Evolutionary conservation across 2,797 vertebrate species (phyloP), one percentile per base, ranked within the genome.

Genomic region (Anguilla pacifica): DNA sequence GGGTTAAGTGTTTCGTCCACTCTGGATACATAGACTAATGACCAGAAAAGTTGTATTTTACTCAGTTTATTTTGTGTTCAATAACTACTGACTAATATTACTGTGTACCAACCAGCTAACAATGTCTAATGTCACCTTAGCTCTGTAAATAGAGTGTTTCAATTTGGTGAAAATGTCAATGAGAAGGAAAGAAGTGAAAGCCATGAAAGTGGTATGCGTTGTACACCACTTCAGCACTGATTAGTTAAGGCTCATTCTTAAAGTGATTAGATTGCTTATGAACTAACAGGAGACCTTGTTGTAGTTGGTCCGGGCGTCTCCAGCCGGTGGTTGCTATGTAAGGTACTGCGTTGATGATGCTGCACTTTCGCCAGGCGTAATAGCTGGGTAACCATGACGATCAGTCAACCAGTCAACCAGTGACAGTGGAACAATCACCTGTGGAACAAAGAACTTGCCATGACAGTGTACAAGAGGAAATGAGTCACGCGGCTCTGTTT

Each of bases 311-410:
- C 35, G n/a, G 31, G 28, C 6, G 28, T 72, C 2, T 72, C 70
- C 10, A 35, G 10, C 28, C 31, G 9, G 10, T 35, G 70, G 28
- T 72, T 72, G 28, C 70, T 11, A 72, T 72, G 70, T 72, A 35
- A 11, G 70, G 10, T 13, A n/a, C 25, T 70, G 7, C 7, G 25
- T 35, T 72, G 70, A 72, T 72, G 70, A 72, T 72, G 70, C 70
- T 67, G 61, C 61, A 67, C 61, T 6, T 67, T 67, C 25, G 9
- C 5, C 6, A 10, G 6, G 0, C 61, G 9, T 67, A 67, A n/a
- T 67, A 17, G 61, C 31, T 43, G 35, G 43, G 46, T 84, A 87
- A 84, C 49, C 61, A 83, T 83, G 43, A n/a, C 28, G 46, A 83
- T 83, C 17, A 84, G 46, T 84, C 19, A 13, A 31, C 79, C 17